Evolutionary conservation across 2,888 invertebrate genomes (phyloP).

Genomic region (Pseudeuparius sepicola): DNA sequence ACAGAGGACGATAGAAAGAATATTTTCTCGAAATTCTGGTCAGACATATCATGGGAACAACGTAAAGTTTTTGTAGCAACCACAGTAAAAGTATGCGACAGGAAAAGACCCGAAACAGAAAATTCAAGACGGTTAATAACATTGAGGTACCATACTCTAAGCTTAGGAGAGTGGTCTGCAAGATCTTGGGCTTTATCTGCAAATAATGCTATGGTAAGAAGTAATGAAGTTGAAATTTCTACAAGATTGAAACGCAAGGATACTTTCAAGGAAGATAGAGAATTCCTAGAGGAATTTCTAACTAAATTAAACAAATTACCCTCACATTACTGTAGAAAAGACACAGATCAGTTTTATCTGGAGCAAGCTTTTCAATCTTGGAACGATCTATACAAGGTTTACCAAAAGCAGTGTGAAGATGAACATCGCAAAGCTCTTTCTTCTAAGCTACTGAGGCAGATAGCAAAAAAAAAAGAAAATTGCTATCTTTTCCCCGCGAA

Average conservation of each 20-base stretch:
- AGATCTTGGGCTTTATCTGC: slow-evolving; percentile 4
- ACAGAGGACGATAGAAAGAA: slow-evolving; percentile 4
- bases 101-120: too few relatives aligned
- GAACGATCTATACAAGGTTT: slow-evolving; percentile 12
- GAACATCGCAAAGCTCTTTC: slow-evolving; percentile 8
- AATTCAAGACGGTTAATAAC: too few relatives aligned
- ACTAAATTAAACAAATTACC: slow-evolving; percentile 14
- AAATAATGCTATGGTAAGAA: neutral
- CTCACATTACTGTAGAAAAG: slow-evolving; percentile 15
- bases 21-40: slow-evolving; percentile 11
- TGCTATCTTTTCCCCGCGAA: slow-evolving; percentile 10
- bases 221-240: slow-evolving; percentile 6
- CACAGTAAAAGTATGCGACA: slow-evolving; percentile 12
- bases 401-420: slow-evolving; percentile 9
- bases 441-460: slow-evolving; percentile 1
- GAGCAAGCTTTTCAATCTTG: slow-evolving; percentile 16
- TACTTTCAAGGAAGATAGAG: slow-evolving; percentile 6
- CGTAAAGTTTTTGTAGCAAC: slow-evolving; percentile 14
- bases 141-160: too few relatives aligned
- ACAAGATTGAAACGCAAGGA: slow-evolving; percentile 3
- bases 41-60: slow-evolving; percentile 11
- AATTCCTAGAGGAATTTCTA: slow-evolving; percentile 6
- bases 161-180: too few relatives aligned
- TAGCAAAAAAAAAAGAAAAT: slow-evolving; percentile 15
- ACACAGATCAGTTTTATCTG: slow-evolving; percentile 14